Evolutionary conservation across 2,113 vertebrate genomes (phyloP).

Genomic region (Eulemur rufifrons): DNA sequence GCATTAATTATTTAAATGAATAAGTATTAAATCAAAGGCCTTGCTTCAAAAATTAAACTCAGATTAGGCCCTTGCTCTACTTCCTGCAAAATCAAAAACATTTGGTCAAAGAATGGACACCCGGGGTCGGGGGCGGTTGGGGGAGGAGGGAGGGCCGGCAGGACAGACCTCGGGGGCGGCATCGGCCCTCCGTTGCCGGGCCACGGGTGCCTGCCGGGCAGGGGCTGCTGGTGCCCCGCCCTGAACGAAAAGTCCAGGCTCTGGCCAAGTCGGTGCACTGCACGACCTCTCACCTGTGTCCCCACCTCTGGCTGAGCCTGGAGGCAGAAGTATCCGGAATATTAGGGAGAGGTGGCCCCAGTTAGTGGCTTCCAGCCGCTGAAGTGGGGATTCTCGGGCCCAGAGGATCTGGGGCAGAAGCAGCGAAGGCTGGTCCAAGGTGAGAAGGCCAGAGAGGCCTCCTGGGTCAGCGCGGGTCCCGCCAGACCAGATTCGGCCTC

Average conservation of each 20-base stretch:
- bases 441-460: background rate
- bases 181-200: rapidly evolving
- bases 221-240: background rate
- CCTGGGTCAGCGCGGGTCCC: rapidly evolving
- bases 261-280: rapidly evolving
- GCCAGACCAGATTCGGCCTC: background rate
- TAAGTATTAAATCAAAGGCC: constrained; percentile 72
- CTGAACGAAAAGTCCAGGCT: background rate
- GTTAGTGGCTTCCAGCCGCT: rapidly evolving
- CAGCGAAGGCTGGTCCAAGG: no score
- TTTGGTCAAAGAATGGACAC: constrained; percentile 45
- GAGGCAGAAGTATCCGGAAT: background rate
- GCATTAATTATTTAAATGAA: constrained; percentile 78
- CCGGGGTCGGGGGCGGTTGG: background rate
- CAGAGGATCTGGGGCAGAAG: background rate
- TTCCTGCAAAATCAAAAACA: constrained; percentile 72
- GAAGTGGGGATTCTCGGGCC: background rate
- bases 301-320: rapidly evolving
- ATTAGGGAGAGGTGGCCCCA: rapidly evolving
- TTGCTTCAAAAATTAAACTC: constrained; percentile 72
- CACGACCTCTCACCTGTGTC: background rate
- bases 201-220: rapidly evolving
- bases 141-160: background rate
- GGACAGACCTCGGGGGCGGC: background rate
- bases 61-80: constrained; percentile 69